These are phyloP conservation scores for Apostichopus leukothele DNA, from an alignment of 53 echinoderm and acorn worm genomes.

Conservation along the genomic window DNA sequence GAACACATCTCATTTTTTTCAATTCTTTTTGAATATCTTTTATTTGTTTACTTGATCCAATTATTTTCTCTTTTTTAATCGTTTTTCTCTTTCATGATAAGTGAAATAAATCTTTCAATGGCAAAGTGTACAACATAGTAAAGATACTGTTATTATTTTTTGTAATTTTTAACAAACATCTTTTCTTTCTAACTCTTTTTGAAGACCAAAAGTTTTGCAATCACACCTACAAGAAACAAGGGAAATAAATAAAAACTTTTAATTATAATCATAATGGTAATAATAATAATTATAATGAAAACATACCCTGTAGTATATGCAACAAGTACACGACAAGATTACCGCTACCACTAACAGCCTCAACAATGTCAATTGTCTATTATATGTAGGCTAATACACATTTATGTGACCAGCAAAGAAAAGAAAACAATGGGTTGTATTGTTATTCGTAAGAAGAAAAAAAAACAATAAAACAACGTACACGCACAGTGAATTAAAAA, in stretches of 20 bases:
- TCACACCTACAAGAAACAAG: neutral
- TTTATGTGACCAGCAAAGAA: too few relatives aligned
- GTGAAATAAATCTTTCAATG: neutral
- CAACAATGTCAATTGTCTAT: neutral
- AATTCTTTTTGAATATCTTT: neutral
- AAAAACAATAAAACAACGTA: too few relatives aligned
- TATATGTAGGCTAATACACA: neutral
- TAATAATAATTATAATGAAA: too few relatives aligned
- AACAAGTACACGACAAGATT: neutral
- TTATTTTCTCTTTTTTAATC: neutral
- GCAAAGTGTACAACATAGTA: constrained; percentile 9
- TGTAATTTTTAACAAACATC: neutral
- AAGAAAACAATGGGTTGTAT: too few relatives aligned
- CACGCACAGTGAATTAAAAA: too few relatives aligned
- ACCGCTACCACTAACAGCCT: too few relatives aligned
- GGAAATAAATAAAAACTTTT: constrained; percentile 22
- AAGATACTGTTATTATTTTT: neutral
- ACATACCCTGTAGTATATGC: constrained; percentile 31
- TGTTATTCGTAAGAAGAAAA: too few relatives aligned
- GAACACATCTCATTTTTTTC: neutral
- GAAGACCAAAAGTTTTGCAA: constrained; percentile 13
- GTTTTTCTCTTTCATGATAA: neutral
- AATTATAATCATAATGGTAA: neutral
- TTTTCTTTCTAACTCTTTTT: neutral
- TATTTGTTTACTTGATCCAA: neutral